Conservation (phyloP, 2,113 vertebrate species). For the Pterocles orientalis region DNA sequence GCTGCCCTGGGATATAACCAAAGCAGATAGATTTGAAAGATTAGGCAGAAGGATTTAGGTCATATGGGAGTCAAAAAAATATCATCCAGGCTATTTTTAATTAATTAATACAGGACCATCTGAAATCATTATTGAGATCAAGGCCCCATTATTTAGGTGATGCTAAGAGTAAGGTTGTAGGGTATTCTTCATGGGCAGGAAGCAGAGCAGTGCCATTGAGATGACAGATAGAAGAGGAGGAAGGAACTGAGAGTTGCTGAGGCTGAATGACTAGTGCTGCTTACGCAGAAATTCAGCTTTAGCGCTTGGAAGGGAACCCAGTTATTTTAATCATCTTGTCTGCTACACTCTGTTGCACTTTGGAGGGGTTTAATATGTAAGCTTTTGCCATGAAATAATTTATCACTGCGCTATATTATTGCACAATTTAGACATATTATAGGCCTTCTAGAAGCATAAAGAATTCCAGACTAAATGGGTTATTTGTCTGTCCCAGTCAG, state of each 20-base stretch:
- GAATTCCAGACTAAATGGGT: neutral
- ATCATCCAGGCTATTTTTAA: neutral
- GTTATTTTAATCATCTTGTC: neutral
- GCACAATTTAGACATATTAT: neutral
- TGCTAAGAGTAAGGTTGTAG: neutral
- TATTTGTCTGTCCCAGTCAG: neutral
- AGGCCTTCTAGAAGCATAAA: neutral
- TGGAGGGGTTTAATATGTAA: neutral
- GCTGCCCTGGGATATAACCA: neutral
- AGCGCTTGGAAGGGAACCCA: neutral
- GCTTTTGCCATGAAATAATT: neutral
- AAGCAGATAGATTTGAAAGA: conserved; percentile 21
- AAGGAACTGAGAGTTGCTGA: neutral
- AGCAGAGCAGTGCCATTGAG: neutral
- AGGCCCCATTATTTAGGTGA: neutral
- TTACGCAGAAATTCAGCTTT: neutral
- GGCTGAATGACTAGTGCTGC: neutral
- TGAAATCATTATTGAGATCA: neutral
- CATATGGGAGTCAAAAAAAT: neutral
- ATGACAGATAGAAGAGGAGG: neutral
- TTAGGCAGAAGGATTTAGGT: neutral
- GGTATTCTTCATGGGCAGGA: neutral
- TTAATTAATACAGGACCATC: neutral
- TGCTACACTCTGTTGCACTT: neutral
- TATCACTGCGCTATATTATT: neutral